A percentile compares a stretch with the other conserved stretches of the same genome.
phyloP scores from a whole-genome alignment of 1,140 invertebrate genomes.

The Dendrolimus kikuchii region DNA sequence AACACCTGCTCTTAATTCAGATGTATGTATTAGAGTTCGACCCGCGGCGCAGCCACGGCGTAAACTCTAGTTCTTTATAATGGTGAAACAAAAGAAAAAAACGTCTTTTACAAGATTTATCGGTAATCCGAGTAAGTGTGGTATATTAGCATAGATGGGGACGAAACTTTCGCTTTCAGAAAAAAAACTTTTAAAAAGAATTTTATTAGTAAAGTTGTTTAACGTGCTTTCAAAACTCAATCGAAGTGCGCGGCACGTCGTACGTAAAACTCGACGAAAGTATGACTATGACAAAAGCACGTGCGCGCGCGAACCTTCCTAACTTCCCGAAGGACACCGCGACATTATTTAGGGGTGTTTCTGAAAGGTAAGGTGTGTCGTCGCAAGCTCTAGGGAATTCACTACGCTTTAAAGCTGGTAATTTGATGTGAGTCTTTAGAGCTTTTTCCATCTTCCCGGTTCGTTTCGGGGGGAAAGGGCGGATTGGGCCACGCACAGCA shows the following conservation, averaged over 20 bases:
- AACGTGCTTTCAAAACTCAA: constrained; percentile 45
- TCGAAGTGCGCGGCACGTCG: constrained; percentile 56
- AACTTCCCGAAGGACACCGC: constrained; percentile 60
- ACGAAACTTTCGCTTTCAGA: constrained; percentile 27
- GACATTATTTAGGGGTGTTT: constrained; percentile 54
- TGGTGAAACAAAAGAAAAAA: no score
- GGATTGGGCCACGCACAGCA: constrained; percentile 57
- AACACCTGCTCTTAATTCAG: no score
- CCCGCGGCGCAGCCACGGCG: no score
- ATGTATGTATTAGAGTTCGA: no score
- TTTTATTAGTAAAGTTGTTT: constrained; percentile 36
- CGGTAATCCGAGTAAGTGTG: constrained; percentile 12
- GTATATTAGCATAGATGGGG: constrained; percentile 19
- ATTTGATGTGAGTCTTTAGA: constrained; percentile 66
- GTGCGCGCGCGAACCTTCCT: constrained; percentile 47
- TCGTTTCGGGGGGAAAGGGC: constrained; percentile 41
- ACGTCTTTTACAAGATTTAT: constrained; percentile 4
- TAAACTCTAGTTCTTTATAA: no score
- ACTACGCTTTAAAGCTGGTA: constrained; percentile 62
- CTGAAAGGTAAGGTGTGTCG: constrained; percentile 60
- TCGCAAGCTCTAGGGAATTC: constrained; percentile 47
- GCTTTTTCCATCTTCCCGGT: constrained; percentile 62
- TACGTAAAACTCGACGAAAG: constrained; percentile 60
- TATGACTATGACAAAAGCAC: constrained; percentile 64
- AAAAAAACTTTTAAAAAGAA: constrained; percentile 44